Base-by-base conservation (phyloP, 2,888 invertebrate species). In the Eupelmus urozonus region DNA sequence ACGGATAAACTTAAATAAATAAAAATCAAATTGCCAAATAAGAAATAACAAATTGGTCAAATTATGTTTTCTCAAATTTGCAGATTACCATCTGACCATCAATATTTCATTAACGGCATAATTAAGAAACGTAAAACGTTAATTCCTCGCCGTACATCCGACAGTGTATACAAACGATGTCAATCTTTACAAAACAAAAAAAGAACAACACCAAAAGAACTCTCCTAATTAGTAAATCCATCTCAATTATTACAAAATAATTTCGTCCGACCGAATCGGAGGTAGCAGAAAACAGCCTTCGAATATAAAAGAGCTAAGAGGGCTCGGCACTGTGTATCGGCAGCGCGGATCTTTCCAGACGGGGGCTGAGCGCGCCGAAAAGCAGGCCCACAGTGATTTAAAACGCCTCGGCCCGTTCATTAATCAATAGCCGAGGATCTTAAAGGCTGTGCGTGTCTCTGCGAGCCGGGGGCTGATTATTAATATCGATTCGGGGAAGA, bases 141-240 rank as follows among this genome's bases (percentile, higher is more conserved):
- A 70, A 63, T 49, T 49, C 40, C 9, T 34, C 20, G 20, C 25
- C n/a, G 42, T 45, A n/a, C 42, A 42, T n/a, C n/a, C n/a, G n/a
- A n/a, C n/a, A n/a, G n/a, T n/a, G n/a, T n/a, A n/a, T n/a, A n/a
- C n/a, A n/a, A n/a, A n/a, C 60, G 66, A 60, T 75, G 25, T n/a
- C 18, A 67, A 75, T 75, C 67, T 69, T 51, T 29, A 16, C 20
- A 40, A 20, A 18, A 55, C 13, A 29, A 40, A 13, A 42, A 18
- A 16, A 71, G 20, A 67, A 34, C 23, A 7, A 51, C 20, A 1
- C n/a, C 49, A 13, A 23, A 20, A 49, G 0, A 25, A 29, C 34
- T n/a, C 45, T 27, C 13, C 59, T 78, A 73, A 78, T 78, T 78
- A 62, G 62, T 40, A 69, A 73, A 78, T 78, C 57, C 51, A 70